Base-by-base conservation (phyloP, 2,888 invertebrate genomes). In the Myopa testacea region DNA sequence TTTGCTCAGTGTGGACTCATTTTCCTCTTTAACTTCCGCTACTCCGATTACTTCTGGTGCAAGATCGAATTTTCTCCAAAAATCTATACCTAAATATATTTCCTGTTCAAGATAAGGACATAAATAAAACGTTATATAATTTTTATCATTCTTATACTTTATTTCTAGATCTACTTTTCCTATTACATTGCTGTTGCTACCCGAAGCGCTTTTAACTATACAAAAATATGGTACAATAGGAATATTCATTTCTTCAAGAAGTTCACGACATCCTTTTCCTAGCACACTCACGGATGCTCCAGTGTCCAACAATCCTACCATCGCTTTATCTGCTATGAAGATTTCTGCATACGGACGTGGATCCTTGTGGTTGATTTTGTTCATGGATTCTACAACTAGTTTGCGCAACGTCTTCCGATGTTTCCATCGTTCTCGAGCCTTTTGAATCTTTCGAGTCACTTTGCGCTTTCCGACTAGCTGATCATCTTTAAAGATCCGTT, bases 211-310 rank as follows among this genome's bases (percentile, higher is more conserved):
- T 52, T 1, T 50, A 14, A 70, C 52, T 4, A 4, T 45, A 12
- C 50, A 52, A 52, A 14, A 70, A 16, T 26, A 70, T 70, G 12
- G 38, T 19, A 50, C 34, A 34, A 78, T 10, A 40, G 58, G 10
- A 3, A 34, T 4, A 0, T n/a, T 16, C 52, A 77, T n/a, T 1
- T 26, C 58, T 38, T 69, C 19, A 2, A 79, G 14, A 1, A 79
- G 4, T 0, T 69, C 26, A 1, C 34, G 0, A 7, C 77, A 78
- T 4, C 34, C n/a, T 38, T 69, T 75, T 0, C 78, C 77, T 8
- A 80, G n/a, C 1, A 76, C 50, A 7, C 68, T 77, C 0, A 80
- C 38, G 3, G 76, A 75, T 0, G 78, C 80, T 0, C 81, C 80
- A 7, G 77, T 69, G 62, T 80, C 80, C 12, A 81, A 37, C 3